Evolutionary conservation across 1,140 invertebrate genomes (phyloP).

Genomic region (Arctopsyche grandis): DNA sequence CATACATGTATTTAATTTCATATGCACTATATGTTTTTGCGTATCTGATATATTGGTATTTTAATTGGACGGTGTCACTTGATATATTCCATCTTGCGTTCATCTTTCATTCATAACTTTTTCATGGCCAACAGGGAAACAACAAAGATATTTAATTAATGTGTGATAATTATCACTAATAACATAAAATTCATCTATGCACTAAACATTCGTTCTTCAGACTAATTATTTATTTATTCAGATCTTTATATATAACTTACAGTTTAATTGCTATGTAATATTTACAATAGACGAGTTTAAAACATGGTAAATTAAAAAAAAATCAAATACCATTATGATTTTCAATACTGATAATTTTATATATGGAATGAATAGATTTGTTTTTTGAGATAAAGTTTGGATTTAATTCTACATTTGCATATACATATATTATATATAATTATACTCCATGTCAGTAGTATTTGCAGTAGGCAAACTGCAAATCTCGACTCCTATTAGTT

Average conservation of each 20-base stretch:
- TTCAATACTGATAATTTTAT: neutral
- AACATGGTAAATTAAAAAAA: neutral
- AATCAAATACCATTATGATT: neutral
- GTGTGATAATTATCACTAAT: neutral
- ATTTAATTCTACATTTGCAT: neutral
- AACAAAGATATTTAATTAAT: constrained; percentile 10
- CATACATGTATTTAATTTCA: constrained; percentile 25
- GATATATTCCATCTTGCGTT: constrained; percentile 45
- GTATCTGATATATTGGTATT: constrained; percentile 52
- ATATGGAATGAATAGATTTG: neutral
- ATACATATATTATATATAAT: no score
- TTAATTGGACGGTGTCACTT: constrained; percentile 54
- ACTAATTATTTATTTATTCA: neutral
- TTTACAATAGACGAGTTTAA: neutral
- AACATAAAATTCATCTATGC: neutral
- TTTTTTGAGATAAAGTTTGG: neutral
- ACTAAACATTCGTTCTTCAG: constrained; percentile 12
- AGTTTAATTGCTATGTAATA: neutral
- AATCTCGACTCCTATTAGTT: no score
- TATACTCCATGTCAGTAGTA: no score
- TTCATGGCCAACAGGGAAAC: constrained; percentile 6
- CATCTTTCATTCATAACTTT: constrained; percentile 6
- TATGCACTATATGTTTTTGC: constrained; percentile 39
- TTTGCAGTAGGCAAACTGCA: no score
- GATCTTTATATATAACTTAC: neutral